These are phyloP conservation scores for Acropora yongei DNA, from an alignment of 64 coral and sea anemone species.

Conservation along the genomic window DNA sequence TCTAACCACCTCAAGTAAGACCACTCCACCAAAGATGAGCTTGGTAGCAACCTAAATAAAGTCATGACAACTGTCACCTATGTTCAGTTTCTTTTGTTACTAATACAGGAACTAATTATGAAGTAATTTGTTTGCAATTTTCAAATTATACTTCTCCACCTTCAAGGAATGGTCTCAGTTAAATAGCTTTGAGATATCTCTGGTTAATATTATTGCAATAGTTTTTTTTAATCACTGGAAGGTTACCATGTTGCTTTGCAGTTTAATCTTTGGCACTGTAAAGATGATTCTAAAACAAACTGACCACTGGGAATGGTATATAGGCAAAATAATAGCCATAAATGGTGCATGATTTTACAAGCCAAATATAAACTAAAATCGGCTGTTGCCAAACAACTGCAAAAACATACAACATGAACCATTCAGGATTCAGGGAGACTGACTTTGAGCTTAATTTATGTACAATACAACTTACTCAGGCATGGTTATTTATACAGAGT, in stretches of 20 bases:
- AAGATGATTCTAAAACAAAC: background rate
- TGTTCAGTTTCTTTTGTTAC: background rate
- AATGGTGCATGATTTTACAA: background rate
- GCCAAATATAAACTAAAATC: background rate
- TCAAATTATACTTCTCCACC: background rate
- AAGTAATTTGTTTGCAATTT: background rate
- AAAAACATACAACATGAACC: slow-evolving; percentile 32
- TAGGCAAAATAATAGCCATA: background rate
- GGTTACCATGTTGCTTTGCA: slow-evolving; percentile 19
- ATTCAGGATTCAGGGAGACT: background rate
- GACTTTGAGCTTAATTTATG: background rate
- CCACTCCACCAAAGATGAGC: background rate
- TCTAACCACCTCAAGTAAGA: background rate
- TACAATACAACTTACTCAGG: background rate
- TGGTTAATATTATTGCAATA: background rate
- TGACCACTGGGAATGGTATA: too few relatives aligned
- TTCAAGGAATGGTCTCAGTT: background rate
- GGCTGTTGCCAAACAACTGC: background rate
- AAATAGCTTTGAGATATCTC: background rate
- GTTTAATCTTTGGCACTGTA: background rate
- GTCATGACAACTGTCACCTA: background rate
- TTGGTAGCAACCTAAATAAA: background rate
- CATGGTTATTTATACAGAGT: background rate
- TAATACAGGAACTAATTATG: too few relatives aligned
- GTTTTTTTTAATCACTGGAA: background rate